A percentile compares a stretch with the other conserved stretches of the same genome.
Evolutionary conservation across 2,797 vertebrate genomes (phyloP).

Genomic region (Neosalanx taihuensis): DNA sequence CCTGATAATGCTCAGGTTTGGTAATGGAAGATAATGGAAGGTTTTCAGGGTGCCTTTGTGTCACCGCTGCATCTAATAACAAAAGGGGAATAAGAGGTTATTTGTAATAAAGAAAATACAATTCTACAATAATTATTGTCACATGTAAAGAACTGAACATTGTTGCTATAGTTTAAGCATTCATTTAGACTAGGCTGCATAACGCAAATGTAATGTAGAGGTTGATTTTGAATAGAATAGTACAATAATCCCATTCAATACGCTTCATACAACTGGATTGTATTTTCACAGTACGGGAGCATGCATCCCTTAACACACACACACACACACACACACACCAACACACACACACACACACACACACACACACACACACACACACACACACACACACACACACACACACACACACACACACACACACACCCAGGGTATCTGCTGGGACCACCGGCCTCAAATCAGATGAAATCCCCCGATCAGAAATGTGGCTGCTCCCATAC

Average conservation of each 20-base stretch:
- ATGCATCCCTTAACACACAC: conserved; percentile 15
- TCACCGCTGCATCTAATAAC: background rate
- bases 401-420: background rate
- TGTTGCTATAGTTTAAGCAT: background rate
- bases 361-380: conserved; percentile 11
- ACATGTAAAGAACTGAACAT: background rate
- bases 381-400: conserved; percentile 14
- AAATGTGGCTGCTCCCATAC: conserved; percentile 30
- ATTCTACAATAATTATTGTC: background rate
- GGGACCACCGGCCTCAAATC: conserved; percentile 21
- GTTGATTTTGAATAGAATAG: background rate
- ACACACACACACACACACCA: background rate
- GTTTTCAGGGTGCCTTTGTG: background rate
- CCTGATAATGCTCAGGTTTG: background rate
- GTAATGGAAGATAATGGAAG: background rate
- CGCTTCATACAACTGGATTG: background rate
- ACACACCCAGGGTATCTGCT: background rate
- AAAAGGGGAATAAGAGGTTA: conserved; percentile 1
- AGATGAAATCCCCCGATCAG: conserved; percentile 26
- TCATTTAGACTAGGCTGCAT: background rate
- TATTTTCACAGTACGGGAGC: background rate
- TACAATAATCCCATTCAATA: background rate
- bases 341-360: conserved; percentile 10
- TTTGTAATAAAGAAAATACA: background rate
- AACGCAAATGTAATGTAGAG: background rate